Conservation (phyloP, 2,888 invertebrate species). For the Drosophila anceps region DNA sequence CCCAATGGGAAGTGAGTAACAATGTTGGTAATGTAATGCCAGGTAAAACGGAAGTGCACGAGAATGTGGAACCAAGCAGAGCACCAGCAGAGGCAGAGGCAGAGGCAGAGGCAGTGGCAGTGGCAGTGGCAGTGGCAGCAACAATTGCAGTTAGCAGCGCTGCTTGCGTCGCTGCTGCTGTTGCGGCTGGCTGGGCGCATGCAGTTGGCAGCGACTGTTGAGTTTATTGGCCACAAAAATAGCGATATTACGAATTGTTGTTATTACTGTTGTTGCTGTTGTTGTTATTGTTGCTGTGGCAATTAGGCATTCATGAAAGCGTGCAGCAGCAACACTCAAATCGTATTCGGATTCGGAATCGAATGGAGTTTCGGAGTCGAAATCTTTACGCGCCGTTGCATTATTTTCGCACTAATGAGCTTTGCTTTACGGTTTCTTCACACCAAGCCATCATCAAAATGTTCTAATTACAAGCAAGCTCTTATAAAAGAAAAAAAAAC, state of each 20-base stretch:
- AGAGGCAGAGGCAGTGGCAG: slow-evolving; percentile 50
- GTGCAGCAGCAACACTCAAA: slow-evolving; percentile 56
- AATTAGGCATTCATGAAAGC: slow-evolving; percentile 75
- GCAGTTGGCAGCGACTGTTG: slow-evolving; percentile 62
- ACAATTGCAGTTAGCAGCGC: slow-evolving; percentile 26
- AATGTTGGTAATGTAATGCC: slow-evolving; percentile 57
- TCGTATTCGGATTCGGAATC: slow-evolving; percentile 13
- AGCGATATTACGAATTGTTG: slow-evolving; percentile 42
- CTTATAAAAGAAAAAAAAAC: slow-evolving; percentile 1
- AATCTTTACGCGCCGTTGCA: slow-evolving; percentile 67
- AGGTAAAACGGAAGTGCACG: slow-evolving; percentile 54
- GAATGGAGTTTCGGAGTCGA: slow-evolving; percentile 19
- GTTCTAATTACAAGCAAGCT: slow-evolving; percentile 57
- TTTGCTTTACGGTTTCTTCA: slow-evolving; percentile 44
- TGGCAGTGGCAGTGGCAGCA: not conserved
- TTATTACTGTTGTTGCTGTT: slow-evolving; percentile 26
- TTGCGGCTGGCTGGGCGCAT: slow-evolving; percentile 74
- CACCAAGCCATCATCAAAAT: slow-evolving; percentile 28
- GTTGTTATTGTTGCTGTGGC: slow-evolving; percentile 20
- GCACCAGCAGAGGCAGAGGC: slow-evolving; percentile 9
- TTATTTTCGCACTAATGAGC: slow-evolving; percentile 59
- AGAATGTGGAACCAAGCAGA: slow-evolving; percentile 27
- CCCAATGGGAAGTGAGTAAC: slow-evolving; percentile 56
- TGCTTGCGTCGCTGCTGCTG: slow-evolving; percentile 36
- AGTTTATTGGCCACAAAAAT: slow-evolving; percentile 79